Percentiles rank a stretch among this genome's conserved stretches.
Evolutionary conservation across 2,888 invertebrate species (phyloP).

Genomic region (Ectemnius continuus): DNA sequence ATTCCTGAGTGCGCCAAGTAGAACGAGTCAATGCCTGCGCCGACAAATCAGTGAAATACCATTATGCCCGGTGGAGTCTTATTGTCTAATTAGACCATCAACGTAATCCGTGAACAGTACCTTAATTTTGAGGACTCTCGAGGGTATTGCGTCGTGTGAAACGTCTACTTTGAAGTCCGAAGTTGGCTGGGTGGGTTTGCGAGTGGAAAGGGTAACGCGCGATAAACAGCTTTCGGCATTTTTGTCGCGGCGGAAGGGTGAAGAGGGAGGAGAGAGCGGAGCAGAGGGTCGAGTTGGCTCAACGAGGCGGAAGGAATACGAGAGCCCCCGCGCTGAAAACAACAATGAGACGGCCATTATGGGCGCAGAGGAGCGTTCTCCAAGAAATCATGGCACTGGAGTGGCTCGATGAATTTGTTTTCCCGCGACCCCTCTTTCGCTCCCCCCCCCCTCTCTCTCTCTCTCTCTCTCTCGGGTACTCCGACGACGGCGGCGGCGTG

Average conservation of each 20-base stretch:
- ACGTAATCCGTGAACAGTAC: no score
- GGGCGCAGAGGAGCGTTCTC: slow-evolving; percentile 10
- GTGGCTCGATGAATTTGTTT: slow-evolving; percentile 31
- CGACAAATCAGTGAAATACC: no score
- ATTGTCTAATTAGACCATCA: no score
- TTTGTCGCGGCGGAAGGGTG: slow-evolving; percentile 3
- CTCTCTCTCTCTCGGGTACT: background rate
- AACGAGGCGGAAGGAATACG: slow-evolving; percentile 28
- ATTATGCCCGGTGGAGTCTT: no score
- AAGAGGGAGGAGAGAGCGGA: no score
- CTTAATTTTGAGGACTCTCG: no score
- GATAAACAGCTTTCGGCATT: slow-evolving; percentile 21
- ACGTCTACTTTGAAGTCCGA: no score
- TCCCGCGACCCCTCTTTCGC: slow-evolving; percentile 8
- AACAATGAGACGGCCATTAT: background rate
- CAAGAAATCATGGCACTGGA: slow-evolving; percentile 25
- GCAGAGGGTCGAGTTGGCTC: slow-evolving; percentile 15
- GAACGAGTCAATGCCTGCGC: no score
- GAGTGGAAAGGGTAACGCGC: slow-evolving; percentile 21
- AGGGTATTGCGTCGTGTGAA: no score
- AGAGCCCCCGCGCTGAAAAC: background rate
- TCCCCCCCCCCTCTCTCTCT: no score
- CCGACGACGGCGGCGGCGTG: background rate
- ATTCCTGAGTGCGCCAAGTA: no score
- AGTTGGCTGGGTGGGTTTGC: background rate